phyloP scores from a whole-genome alignment of 2,888 invertebrate species.

The Harmothoe impar region DNA sequence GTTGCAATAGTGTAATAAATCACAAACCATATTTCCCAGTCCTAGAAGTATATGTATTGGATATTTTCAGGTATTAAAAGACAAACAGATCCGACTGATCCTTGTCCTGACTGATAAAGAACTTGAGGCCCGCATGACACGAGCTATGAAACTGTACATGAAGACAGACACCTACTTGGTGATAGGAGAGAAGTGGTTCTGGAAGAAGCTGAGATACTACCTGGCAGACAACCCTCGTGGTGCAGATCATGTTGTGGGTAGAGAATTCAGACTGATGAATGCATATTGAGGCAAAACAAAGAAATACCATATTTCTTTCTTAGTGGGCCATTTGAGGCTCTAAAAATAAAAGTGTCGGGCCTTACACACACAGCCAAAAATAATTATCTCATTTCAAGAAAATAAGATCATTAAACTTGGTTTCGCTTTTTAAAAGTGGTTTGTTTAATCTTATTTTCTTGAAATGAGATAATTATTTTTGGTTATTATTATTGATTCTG shows the following conservation, averaged over 20 bases:
- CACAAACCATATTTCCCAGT: background rate
- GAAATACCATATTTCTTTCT: background rate
- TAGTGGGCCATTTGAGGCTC: too few relatives aligned
- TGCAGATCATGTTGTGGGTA: background rate
- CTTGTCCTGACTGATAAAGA: background rate
- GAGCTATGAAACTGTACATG: background rate
- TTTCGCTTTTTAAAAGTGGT: too few relatives aligned
- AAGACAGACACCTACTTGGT: background rate
- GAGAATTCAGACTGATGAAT: background rate
- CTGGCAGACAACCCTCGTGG: slow-evolving; percentile 1
- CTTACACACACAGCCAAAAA: too few relatives aligned
- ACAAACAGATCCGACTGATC: slow-evolving; percentile 10
- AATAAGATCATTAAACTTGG: too few relatives aligned
- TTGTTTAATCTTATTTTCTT: too few relatives aligned
- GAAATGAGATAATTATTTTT: too few relatives aligned
- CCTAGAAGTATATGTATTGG: background rate
- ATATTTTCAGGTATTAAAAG: background rate
- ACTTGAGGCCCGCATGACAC: background rate
- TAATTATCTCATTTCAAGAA: too few relatives aligned
- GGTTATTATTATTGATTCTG: too few relatives aligned
- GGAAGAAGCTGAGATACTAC: slow-evolving; percentile 19
- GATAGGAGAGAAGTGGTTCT: background rate
- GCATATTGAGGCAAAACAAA: too few relatives aligned
- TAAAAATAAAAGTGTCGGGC: too few relatives aligned
- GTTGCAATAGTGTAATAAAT: background rate